Base-by-base conservation (phyloP, 64 coral and sea anemone species). In the Stylophora pistillata region DNA sequence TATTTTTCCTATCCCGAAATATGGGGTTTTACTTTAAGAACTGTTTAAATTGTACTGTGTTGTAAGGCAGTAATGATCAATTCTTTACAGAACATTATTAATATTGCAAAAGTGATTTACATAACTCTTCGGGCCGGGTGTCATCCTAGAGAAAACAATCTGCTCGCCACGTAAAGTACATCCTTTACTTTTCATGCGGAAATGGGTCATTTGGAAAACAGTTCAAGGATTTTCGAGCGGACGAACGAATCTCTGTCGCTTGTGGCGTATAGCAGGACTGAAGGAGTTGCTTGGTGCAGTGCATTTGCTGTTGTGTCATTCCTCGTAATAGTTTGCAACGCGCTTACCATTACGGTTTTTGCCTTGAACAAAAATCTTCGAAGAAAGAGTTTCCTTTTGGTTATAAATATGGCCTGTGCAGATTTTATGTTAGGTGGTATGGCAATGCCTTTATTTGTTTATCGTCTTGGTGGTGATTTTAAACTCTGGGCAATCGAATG, bases 331-430 rank as follows among this genome's bases (percentile, higher is more conserved):
- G 52, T 58, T 15, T 70, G 85, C 13, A 87, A 87, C 55, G 15
- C 58, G 4, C 73, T 87, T 54, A 20, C 53, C 12, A 31, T 87
- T 11, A 30, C 30, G 13, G 32, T 63, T 18, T 87, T 87, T 63
- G 85, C 73, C 62, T 87, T 57, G 30, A 87, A 87, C 71, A 87
- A 64, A 30, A 73, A 74, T 4, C 85, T 87, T 26, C 85, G 85
- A n/a, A 87, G 74, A 70, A 73, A 76, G 28, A 87, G 85, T 54
- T 87, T 87, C 26, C 73, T 74, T 2, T 26, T 87, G 54, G 85
- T 87, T 34, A 87, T 87, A 73, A 87, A 87, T 26, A 58, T 87
- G 71, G 85, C 73, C 18, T 73, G 71, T 10, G 85, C 85, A 4
- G 85, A 87, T 63, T 87, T 87, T 9, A 20, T 87, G 26, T 16